Evolutionary conservation across 2,797 vertebrate genomes (phyloP), one percentile per base, ranked within the genome.

Genomic region (Danionella dracula): DNA sequence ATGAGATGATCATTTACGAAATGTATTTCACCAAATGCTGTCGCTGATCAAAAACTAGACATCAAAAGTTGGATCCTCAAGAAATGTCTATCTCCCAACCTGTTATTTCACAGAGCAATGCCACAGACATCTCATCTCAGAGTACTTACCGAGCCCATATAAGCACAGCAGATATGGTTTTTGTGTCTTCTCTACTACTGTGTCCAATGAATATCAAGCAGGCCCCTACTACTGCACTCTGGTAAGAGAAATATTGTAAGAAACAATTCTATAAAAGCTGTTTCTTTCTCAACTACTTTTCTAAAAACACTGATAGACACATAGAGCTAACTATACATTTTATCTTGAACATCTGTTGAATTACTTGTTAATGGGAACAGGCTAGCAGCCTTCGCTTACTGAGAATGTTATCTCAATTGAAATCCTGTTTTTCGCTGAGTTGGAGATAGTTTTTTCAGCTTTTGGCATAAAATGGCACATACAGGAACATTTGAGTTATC

Each of bases 1-100:
- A 29, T 27, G 31, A 50, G 17, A 58, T 76, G 73, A 76, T 72
- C 58, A 67, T 73, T 77, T 66, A 67, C 72, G 76, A n/a, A n/a
- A n/a, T n/a, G n/a, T n/a, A n/a, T n/a, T n/a, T n/a, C n/a, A n/a
- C n/a, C n/a, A n/a, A n/a, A n/a, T 0, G 10, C 10, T 44, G 42
- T 45, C 8, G 1, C 27, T 11, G 40, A 59, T 59, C 17, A 35
- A 45, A 45, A 35, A 10, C 8, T 29, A 46, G 29, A 60, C 19
- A 27, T 61, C 58, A 48, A 38, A n/a, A n/a, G n/a, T n/a, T n/a
- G 31, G 29, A 55, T 20, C 17, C 31, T 35, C 38, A n/a, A 49
- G 16, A 37, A 49, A 46, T 45, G 37, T 17, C 49, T 45, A 35
- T 56, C 8, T 42, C 64, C 13, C n/a, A 61, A 54, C 31, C 15